phyloP scores from a whole-genome alignment of 2,113 vertebrate species.

The Dasyurus viverrinus region DNA sequence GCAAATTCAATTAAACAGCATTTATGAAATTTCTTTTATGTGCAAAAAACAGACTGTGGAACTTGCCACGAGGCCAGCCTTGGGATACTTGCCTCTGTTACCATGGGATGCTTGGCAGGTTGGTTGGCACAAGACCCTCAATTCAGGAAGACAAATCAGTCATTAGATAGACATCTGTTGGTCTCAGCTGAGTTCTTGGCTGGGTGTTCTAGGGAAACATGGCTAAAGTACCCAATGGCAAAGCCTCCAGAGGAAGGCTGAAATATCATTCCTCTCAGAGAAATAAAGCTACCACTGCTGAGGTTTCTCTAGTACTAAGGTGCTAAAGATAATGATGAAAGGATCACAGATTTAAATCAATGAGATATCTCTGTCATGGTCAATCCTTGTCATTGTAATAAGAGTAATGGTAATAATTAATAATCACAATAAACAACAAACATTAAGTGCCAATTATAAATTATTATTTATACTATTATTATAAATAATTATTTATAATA shows the following conservation, averaged over 20 bases:
- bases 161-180: neutral
- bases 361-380: neutral
- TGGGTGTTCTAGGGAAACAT: neutral
- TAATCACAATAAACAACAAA: neutral
- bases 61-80: neutral
- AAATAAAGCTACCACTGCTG: neutral
- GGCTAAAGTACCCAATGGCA: neutral
- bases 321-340: neutral
- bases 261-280: neutral
- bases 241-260: neutral
- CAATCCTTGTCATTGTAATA: neutral
- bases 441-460: neutral
- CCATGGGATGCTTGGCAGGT: neutral
- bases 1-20: neutral
- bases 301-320: neutral
- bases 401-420: neutral
- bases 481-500: neutral
- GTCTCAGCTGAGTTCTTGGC: neutral
- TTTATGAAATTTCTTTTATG: neutral
- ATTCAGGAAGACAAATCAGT: neutral
- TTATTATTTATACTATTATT: no score
- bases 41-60: neutral
- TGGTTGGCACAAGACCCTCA: neutral
- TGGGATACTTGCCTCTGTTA: neutral
- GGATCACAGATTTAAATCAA: neutral